Percentiles rank a stretch among this genome's conserved stretches.
Evolutionary conservation across 2,797 vertebrate species (phyloP).

Genomic region (Poeciliopsis gracilis): DNA sequence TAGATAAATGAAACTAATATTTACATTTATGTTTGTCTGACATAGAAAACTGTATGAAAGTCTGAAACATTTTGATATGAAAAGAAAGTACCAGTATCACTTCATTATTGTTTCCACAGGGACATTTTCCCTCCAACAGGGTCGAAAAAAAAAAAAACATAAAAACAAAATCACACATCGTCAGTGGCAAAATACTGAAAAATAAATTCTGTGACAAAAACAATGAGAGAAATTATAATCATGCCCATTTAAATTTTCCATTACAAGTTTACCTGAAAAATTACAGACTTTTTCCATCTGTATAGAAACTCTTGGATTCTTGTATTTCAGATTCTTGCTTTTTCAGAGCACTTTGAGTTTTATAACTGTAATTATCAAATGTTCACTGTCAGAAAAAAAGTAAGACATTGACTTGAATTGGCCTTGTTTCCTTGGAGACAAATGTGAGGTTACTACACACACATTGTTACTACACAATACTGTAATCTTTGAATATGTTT

Average conservation of each 20-base stretch:
- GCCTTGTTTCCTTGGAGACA: background rate
- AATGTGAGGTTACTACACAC: background rate
- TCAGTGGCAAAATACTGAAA: no score
- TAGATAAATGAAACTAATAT: background rate
- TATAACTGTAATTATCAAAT: background rate
- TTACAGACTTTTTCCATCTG: no score
- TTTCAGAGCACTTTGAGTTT: background rate
- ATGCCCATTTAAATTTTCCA: no score
- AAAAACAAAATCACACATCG: no score
- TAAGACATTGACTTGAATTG: background rate
- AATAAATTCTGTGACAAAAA: no score
- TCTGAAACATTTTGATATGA: background rate
- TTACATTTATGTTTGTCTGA: background rate
- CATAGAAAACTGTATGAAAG: background rate
- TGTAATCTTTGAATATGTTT: background rate
- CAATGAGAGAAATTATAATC: no score
- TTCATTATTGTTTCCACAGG: no score
- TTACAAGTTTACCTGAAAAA: no score
- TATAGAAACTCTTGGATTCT: background rate
- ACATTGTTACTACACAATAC: background rate
- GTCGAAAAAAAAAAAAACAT: no score
- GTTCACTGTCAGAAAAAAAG: background rate
- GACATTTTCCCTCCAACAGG: no score
- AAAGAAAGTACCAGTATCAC: background rate
- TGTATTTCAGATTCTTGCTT: background rate